A percentile compares a stretch with the other conserved stretches of the same genome.
Evolutionary conservation across 2,797 vertebrate genomes (phyloP).

Genomic region (Huso huso): DNA sequence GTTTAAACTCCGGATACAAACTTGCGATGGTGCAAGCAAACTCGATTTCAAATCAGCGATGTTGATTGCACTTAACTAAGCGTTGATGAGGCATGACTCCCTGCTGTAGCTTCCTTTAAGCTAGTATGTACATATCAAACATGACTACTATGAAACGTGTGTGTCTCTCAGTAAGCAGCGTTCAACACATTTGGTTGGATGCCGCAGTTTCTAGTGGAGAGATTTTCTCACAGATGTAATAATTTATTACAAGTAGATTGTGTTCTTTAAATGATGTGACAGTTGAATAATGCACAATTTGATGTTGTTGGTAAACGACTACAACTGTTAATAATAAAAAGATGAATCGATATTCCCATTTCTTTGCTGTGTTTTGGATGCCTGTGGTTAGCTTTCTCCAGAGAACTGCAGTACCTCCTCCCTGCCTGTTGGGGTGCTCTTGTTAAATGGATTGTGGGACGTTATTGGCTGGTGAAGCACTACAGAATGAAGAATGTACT

Average conservation of each 20-base stretch:
- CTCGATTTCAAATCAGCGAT: no score
- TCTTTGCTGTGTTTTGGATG: neutral
- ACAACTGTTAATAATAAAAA: constrained; percentile 54
- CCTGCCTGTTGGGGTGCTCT: no score
- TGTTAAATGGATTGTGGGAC: no score
- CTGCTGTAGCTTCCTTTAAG: no score
- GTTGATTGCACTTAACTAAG: no score
- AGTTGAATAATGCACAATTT: constrained; percentile 57
- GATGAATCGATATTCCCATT: constrained; percentile 33
- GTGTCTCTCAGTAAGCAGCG: constrained; percentile 3
- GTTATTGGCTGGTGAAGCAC: no score
- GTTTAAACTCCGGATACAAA: no score
- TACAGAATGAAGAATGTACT: no score
- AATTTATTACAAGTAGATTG: constrained; percentile 33
- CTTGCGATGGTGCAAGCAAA: no score
- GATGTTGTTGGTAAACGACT: constrained; percentile 57
- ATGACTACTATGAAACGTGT: neutral
- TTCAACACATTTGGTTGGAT: constrained; percentile 21
- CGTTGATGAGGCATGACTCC: no score
- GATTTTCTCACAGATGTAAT: constrained; percentile 20
- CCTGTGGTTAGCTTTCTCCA: no score
- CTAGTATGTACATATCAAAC: neutral
- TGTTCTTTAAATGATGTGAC: constrained; percentile 32
- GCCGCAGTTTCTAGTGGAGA: constrained; percentile 21
- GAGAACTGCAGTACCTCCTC: no score